Evolutionary conservation across 2,888 invertebrate species (phyloP), one percentile per base, ranked within the genome.

Genomic region (Empis livida): DNA sequence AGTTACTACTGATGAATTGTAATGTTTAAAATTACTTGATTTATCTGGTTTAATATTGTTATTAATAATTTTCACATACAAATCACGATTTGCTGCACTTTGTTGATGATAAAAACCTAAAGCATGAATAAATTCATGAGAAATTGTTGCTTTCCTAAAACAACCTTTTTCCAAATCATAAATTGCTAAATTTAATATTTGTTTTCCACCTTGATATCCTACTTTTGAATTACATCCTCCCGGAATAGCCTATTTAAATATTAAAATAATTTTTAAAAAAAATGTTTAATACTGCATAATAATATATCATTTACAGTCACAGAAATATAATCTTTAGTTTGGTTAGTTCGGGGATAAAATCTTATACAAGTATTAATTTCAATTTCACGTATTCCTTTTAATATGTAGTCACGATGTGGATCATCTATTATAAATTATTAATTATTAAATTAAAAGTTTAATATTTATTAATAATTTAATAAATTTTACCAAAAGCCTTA

Each of bases 41-140:
- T 76, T 70, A 1, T 80, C 84, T 77, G 61, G 49, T 62, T 63
- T 11, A 16, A 63, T 57, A 35, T 63, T 61, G 40, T 60, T 59
- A 10, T 44, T 16, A 3, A 71, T 67, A 17, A 87, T 74, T 1
- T 58, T 64, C 1, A 82, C 80, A 56, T 72, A 81, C 39, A 79
- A 73, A 58, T 86, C 85, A 1, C 86, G 70, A 57, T 86, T 82
- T 1, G 73, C 74, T 0, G 84, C 73, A 57, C 81, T 84, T 63
- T 87, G 87, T 57, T 85, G 84, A 61, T 87, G 87, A 61, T 81
- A 72, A 63, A 87, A 86, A 1, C 86, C 86, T 10, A 80, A 56
- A 0, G 80, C 81, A 58, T 87, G 87, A 62, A 86, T 76, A 47
- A 87, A 64, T 62, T 87, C 87, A 57, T 87, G 87, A 15, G 83